Conservation (phyloP, 2,797 vertebrate species). For the Argentina silus region DNA sequence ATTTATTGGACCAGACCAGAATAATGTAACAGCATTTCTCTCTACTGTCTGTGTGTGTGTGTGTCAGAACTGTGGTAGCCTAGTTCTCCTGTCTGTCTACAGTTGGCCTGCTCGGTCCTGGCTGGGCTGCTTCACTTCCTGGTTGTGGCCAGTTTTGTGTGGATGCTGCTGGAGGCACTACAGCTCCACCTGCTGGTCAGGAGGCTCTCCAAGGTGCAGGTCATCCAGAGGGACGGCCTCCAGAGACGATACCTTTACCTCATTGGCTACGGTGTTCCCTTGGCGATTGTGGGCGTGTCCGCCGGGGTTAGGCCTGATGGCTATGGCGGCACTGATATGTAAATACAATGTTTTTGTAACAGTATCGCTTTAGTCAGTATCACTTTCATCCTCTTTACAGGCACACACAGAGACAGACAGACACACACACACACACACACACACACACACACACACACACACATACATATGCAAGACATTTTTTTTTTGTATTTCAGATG, state of each 20-base stretch:
- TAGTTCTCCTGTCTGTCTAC: conserved; percentile 30
- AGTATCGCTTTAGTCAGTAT: too few species aligned
- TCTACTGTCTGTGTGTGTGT: neutral
- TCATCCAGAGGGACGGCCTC: conserved; percentile 69
- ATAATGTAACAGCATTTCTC: neutral
- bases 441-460: too few species aligned
- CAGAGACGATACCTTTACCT: conserved; percentile 66
- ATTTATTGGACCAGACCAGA: neutral
- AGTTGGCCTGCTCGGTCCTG: conserved; percentile 76
- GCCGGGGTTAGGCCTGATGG: conserved; percentile 62
- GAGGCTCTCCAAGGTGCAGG: conserved; percentile 78
- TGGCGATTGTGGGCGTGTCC: conserved; percentile 74
- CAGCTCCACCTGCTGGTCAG: conserved; percentile 77
- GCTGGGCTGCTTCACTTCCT: conserved; percentile 79
- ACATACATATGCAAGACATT: neutral
- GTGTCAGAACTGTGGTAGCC: neutral
- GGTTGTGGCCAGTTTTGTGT: conserved; percentile 77
- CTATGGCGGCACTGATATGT: conserved; percentile 69
- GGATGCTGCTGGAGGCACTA: conserved; percentile 82
- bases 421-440: too few species aligned
- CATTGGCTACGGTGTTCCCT: conserved; percentile 76
- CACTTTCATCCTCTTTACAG: too few species aligned
- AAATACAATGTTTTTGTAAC: conserved; percentile 28
- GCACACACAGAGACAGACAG: too few species aligned
- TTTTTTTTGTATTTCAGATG: conserved; percentile 53